Evolutionary conservation across 2,888 invertebrate species (phyloP).

Genomic region (Idaea dimidiata): DNA sequence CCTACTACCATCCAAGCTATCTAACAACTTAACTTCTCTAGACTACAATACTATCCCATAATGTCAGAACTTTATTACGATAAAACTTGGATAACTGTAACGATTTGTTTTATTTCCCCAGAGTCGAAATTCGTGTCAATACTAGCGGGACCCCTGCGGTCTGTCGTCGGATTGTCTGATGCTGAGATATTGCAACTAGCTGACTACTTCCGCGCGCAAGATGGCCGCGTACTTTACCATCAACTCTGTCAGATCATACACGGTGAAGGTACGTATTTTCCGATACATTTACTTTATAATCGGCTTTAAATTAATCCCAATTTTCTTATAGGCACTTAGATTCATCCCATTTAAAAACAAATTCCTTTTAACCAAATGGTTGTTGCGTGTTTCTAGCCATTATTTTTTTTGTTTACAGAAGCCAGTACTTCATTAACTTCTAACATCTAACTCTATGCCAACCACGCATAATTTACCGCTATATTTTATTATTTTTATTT

Average conservation of each 20-base stretch:
- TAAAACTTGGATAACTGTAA: not conserved
- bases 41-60: too few species aligned
- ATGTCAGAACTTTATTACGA: too few species aligned
- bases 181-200: conserved; percentile 87
- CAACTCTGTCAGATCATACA: conserved; percentile 88
- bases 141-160: conserved; percentile 84
- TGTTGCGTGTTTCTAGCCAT: not conserved
- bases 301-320: too few species aligned
- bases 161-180: conserved; percentile 84
- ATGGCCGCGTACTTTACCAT: conserved; percentile 88
- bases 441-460: not conserved
- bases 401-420: not conserved
- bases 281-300: not conserved
- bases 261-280: conserved; percentile 76
- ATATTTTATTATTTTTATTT: not conserved
- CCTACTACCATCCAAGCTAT: too few species aligned
- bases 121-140: conserved; percentile 88
- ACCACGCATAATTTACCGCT: not conserved
- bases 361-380: not conserved
- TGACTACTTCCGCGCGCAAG: conserved; percentile 89
- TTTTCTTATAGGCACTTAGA: not conserved
- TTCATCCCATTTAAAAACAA: too few species aligned
- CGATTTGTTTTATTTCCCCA: conserved; percentile 38
- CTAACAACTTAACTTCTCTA: too few species aligned
- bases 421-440: not conserved